phyloP scores from a whole-genome alignment of 2,797 vertebrate species.

The Melanotaenia maccullochi region DNA sequence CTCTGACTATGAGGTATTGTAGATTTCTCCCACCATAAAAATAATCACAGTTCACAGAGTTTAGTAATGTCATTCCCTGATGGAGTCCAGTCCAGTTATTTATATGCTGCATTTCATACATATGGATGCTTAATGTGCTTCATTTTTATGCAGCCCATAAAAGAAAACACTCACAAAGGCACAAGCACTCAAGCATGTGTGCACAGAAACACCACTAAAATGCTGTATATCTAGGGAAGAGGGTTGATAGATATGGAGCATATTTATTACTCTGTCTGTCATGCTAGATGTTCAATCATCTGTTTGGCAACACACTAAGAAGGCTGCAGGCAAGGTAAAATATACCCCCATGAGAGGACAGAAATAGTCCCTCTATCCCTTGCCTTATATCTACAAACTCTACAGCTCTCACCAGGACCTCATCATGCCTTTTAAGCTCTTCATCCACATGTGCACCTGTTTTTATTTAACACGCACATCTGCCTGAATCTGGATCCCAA shows the following conservation, averaged over 20 bases:
- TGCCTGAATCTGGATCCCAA: slow-evolving; percentile 8
- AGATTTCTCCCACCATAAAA: slow-evolving; percentile 26
- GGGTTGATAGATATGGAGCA: slow-evolving; percentile 11
- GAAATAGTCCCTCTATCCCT: slow-evolving; percentile 25
- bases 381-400: slow-evolving; percentile 13
- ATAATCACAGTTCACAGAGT: slow-evolving; percentile 38
- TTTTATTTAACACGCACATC: slow-evolving; percentile 29
- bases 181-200: slow-evolving; percentile 23
- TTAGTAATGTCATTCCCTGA: slow-evolving; percentile 33
- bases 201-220: slow-evolving; percentile 28
- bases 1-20: slow-evolving; percentile 28
- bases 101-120: slow-evolving; percentile 42
- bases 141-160: slow-evolving; percentile 28
- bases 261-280: slow-evolving; percentile 45
- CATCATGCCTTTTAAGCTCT: slow-evolving; percentile 28
- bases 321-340: slow-evolving; percentile 47
- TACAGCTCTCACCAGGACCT: slow-evolving; percentile 20
- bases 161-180: slow-evolving; percentile 25
- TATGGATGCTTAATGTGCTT: slow-evolving; percentile 36
- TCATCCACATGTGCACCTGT: slow-evolving; percentile 34
- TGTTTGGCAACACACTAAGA: slow-evolving; percentile 30
- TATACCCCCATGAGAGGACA: slow-evolving; percentile 27
- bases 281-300: slow-evolving; percentile 53
- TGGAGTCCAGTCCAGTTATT: slow-evolving; percentile 45
- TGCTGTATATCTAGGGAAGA: slow-evolving; percentile 14